Evolutionary conservation across 1,140 invertebrate species (phyloP), one percentile per base, ranked within the genome.

Genomic region (Diachasma alloeum): DNA sequence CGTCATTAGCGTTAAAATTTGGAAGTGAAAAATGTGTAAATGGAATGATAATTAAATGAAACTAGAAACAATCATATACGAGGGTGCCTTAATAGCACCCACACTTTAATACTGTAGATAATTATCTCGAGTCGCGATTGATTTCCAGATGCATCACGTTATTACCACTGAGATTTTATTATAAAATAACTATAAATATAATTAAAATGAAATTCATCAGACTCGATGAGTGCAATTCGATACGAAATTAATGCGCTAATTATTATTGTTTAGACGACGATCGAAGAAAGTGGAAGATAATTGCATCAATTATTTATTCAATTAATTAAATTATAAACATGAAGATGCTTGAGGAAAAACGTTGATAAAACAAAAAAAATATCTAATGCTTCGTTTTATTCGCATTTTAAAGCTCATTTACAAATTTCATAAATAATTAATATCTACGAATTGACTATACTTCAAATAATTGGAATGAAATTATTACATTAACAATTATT

Each of bases 31-130:
- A 26, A 63, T 63, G 9, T 63, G 1, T 63, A 26, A 26, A 63
- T 31, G 59, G 59, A 63, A 63, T 63, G 24, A 63, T 53, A 63
- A 26, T 63, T 63, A 63, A 26, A 63, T 26, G 19, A 31, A 63
- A n/a, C 19, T 63, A 63, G 37, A 46, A 72, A 76, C 15, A 83
- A 83, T 83, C 82, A 63, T 63, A 63, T 24, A 63, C 31, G 73
- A 67, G 80, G 76, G 70, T 42, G 31, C 36, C 46, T 53, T 72
- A 56, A 46, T 39, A 71, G 36, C 13, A 72, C 31, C 15, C 70
- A 24, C 53, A 72, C 31, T 72, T 11, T 31, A 56, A 15, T 17
- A 72, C 36, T 72, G 17, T 48, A 46, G 42, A 71, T 46, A 72
- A 56, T 53, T n/a, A 56, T 56, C 17, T 37, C 22, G 10, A 36